Percentiles rank a stretch among this genome's conserved stretches.
Conservation (phyloP, 2,888 invertebrate genomes). For the Anthoptus insignis region DNA sequence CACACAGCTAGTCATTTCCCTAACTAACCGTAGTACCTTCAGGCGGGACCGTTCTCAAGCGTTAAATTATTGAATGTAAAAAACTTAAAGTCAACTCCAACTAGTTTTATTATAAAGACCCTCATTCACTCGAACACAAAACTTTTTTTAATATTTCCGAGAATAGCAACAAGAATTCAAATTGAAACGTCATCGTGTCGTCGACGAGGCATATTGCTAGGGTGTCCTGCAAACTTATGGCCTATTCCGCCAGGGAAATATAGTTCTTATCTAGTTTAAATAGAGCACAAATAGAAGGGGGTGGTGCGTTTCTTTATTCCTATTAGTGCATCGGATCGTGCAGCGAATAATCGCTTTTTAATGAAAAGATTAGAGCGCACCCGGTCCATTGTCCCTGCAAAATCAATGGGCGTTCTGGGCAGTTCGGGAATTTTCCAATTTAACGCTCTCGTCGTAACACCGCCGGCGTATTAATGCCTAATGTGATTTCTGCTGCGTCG, state of each 20-base stretch:
- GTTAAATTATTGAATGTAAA: too few species aligned
- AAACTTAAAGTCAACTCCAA: too few species aligned
- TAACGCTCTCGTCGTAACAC: slow-evolving; percentile 63
- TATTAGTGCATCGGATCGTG: slow-evolving; percentile 82
- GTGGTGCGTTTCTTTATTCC: slow-evolving; percentile 69
- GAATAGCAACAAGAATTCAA: slow-evolving; percentile 69
- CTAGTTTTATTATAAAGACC: slow-evolving; percentile 1
- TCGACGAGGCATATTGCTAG: slow-evolving; percentile 73
- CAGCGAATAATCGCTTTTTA: slow-evolving; percentile 85
- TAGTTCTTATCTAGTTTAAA: slow-evolving; percentile 51
- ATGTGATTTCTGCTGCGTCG: slow-evolving; percentile 33
- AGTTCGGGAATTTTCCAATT: slow-evolving; percentile 82
- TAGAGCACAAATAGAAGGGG: slow-evolving; percentile 25
- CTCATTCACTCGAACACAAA: slow-evolving; percentile 1
- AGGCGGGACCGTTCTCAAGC: too few species aligned
- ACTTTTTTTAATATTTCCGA: slow-evolving; percentile 47
- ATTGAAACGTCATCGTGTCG: slow-evolving; percentile 83
- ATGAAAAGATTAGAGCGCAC: slow-evolving; percentile 85
- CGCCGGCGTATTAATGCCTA: slow-evolving; percentile 35
- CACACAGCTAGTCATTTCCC: too few species aligned
- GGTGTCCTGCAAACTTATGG: slow-evolving; percentile 52
- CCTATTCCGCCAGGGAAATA: slow-evolving; percentile 46
- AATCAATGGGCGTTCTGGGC: slow-evolving; percentile 74
- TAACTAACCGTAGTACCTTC: too few species aligned
- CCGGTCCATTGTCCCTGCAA: slow-evolving; percentile 52